Conservation (phyloP, 2,797 vertebrate genomes). For the Sphenopsis melanotis region DNA sequence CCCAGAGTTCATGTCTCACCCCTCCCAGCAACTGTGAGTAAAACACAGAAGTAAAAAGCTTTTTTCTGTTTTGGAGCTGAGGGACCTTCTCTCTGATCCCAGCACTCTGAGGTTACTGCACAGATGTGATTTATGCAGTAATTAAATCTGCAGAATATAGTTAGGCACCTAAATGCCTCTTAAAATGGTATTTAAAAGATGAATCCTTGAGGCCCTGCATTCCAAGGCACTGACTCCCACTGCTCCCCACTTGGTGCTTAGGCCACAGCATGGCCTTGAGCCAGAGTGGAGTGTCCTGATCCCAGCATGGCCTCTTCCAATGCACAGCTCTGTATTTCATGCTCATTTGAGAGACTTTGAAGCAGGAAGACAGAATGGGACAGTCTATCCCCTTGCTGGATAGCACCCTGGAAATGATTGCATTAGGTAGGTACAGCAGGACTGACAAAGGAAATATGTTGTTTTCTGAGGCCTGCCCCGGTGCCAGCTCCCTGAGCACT, state of each 20-base stretch:
- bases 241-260: not conserved
- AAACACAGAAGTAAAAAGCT: not conserved
- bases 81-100: not conserved
- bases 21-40: not conserved
- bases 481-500: not conserved
- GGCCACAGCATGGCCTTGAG: not conserved
- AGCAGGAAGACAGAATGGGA: not conserved
- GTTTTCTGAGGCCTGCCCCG: constrained; percentile 8
- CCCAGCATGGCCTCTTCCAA: not conserved
- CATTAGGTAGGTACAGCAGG: not conserved
- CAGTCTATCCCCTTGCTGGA: not conserved
- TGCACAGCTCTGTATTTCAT: not conserved
- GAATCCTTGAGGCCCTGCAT: not conserved
- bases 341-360: not conserved
- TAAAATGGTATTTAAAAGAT: not conserved
- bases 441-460: not conserved
- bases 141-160: constrained; percentile 3
- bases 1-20: not conserved
- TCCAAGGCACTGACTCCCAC: not conserved
- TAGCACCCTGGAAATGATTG: not conserved
- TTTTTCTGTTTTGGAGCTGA: not conserved
- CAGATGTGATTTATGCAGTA: not conserved
- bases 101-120: not conserved
- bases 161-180: not conserved
- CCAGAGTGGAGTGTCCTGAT: accelerated